A percentile compares a stretch with the other conserved stretches of the same genome.
Conservation (phyloP, 2,113 vertebrate species). For the Erinaceus europaeus region DNA sequence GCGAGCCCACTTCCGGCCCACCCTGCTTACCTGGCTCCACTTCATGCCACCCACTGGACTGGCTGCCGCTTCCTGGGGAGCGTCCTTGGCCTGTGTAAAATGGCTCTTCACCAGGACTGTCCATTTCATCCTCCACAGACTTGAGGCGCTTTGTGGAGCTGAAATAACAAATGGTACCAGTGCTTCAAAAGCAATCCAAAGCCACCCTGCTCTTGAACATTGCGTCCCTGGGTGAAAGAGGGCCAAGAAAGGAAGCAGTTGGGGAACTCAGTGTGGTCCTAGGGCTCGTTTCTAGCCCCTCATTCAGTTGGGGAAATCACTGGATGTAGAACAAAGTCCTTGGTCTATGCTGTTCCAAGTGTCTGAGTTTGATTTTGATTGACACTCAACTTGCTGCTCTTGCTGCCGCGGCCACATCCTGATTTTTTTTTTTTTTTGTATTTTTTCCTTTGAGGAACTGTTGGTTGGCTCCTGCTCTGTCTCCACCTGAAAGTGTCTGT, state of each 20-base stretch:
- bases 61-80: slow-evolving; percentile 94
- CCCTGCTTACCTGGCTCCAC: slow-evolving; percentile 94
- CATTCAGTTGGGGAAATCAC: neutral
- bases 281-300: neutral
- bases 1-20: neutral
- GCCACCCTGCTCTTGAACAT: neutral
- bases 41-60: slow-evolving; percentile 98
- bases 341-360: neutral
- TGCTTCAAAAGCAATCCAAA: neutral
- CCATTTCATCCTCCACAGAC: slow-evolving; percentile 99
- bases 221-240: neutral
- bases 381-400: neutral
- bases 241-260: slow-evolving; percentile 13
- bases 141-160: slow-evolving; percentile 99
- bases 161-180: slow-evolving; percentile 45
- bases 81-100: slow-evolving; percentile 97
- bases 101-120: slow-evolving; percentile 97
- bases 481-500: neutral
- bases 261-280: neutral
- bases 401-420: neutral
- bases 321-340: neutral
- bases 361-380: slow-evolving; percentile 27
- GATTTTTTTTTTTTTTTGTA: slow-evolving; percentile 7
- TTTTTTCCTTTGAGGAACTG: slow-evolving; percentile 25
- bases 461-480: neutral